Base-by-base conservation (phyloP, 2,888 invertebrate genomes). In the Laspeyria flexula region DNA sequence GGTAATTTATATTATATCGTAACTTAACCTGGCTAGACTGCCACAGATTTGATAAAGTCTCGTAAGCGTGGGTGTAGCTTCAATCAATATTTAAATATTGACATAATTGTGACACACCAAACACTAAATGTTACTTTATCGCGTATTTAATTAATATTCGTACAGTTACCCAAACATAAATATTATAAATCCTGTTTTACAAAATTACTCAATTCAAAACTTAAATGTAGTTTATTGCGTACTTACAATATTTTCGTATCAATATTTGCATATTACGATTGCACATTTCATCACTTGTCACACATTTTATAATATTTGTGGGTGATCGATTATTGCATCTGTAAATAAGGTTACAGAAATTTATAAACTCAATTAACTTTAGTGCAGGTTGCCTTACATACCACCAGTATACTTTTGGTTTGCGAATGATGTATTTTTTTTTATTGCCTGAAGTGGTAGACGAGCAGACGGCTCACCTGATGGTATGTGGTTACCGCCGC, bases 51-150 rank as follows among this genome's bases (percentile, higher is more conserved):
- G 25, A 7, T 7, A 6, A 25, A 21, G 5, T 25, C 25, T 25
- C 29, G 29, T 34, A 45, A 12, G 16, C 40, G 40, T 31, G n/a
- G 27, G 16, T 6, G 37, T 33, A 37, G 37, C 34, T 43, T 29
- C 15, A 50, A 56, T 61, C 50, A 60, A 50, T 59, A 55, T 25
- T 25, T 25, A 7, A 43, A 46, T 49, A 29, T 61, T 41, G 56
- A 60, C 33, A 55, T 38, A 18, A 18, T 55, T 18, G 18, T 18
- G 18, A 18, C 3, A 18, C n/a, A n/a, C n/a, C n/a, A n/a, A n/a
- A n/a, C 25, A 25, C 25, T 25, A 25, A 16, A 23, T 27, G 25
- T 45, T 23, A 16, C 7, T 47, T 44, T 56, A 61, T 44, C 29
- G 25, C 35, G 25, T 35, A 37, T 50, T 61, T 27, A 44, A 60